Evolutionary conservation across 2,888 invertebrate species (phyloP).

Genomic region (Lamproptera curius): DNA sequence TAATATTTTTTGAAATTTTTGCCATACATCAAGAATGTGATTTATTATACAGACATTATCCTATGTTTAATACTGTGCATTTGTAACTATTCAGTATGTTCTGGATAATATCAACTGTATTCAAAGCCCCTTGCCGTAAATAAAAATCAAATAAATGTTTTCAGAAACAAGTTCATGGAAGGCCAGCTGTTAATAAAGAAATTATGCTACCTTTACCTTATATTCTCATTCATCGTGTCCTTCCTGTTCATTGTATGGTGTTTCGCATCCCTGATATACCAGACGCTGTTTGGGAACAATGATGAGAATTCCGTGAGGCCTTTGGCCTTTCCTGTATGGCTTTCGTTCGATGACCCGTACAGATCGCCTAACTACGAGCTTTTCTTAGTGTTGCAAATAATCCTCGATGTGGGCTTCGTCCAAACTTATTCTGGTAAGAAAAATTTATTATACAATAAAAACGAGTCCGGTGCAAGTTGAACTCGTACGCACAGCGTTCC

Average conservation of each 20-base stretch:
- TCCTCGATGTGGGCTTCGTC: slow-evolving; percentile 31
- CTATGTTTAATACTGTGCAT: too few species aligned
- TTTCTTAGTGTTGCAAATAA: slow-evolving; percentile 36
- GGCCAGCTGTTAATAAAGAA: slow-evolving; percentile 54
- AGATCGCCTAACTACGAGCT: slow-evolving; percentile 56
- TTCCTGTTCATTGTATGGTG: slow-evolving; percentile 35
- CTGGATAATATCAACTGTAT: too few species aligned
- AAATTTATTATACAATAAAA: too few species aligned
- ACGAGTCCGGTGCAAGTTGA: too few species aligned
- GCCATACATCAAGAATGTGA: too few species aligned
- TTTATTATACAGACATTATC: too few species aligned
- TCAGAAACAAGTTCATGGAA: slow-evolving; percentile 46
- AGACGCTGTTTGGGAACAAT: slow-evolving; percentile 42
- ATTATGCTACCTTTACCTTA: slow-evolving; percentile 42
- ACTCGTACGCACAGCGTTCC: too few species aligned
- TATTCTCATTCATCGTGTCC: slow-evolving; percentile 28
- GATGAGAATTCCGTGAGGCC: slow-evolving; percentile 46
- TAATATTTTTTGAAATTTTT: too few species aligned
- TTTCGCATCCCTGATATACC: slow-evolving; percentile 36
- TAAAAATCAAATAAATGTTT: slow-evolving; percentile 25
- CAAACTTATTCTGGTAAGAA: slow-evolving; percentile 47
- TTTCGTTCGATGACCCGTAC: slow-evolving; percentile 52
- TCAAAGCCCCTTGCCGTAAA: too few species aligned
- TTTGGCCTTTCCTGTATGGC: slow-evolving; percentile 51
- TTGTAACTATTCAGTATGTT: too few species aligned